These are phyloP conservation scores for Baccha elongata DNA, from an alignment of 2,888 invertebrate species.

Conservation along the genomic window DNA sequence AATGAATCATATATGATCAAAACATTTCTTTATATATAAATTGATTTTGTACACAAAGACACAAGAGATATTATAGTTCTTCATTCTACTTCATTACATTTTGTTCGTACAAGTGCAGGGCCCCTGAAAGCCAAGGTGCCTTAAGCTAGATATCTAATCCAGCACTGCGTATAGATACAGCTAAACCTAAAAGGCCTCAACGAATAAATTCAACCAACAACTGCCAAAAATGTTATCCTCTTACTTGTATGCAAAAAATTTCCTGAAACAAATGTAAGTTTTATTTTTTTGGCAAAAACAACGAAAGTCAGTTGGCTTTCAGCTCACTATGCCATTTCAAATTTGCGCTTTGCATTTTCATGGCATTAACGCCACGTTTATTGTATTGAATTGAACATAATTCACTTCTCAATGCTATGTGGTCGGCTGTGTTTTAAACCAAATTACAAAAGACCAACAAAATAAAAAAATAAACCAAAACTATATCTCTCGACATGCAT, in stretches of 20 bases:
- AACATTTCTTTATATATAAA: too few species aligned
- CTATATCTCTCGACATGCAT: constrained; percentile 45
- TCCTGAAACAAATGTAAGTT: constrained; percentile 30
- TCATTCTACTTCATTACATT: too few species aligned
- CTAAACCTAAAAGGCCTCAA: constrained; percentile 38
- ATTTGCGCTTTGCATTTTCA: constrained; percentile 23
- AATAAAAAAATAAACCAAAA: constrained; percentile 21
- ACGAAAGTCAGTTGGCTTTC: constrained; percentile 57
- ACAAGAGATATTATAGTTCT: too few species aligned
- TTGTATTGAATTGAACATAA: constrained; percentile 51
- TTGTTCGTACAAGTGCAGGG: too few species aligned
- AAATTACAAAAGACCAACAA: constrained; percentile 39
- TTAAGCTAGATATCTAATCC: too few species aligned
- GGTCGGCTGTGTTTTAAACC: constrained; percentile 16
- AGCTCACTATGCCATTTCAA: constrained; percentile 38
- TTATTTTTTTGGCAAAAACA: constrained; percentile 56
- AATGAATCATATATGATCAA: too few species aligned
- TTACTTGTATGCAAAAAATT: constrained; percentile 19
- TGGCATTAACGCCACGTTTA: constrained; percentile 46
- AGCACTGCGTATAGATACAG: too few species aligned
- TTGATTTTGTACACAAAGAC: too few species aligned
- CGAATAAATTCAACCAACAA: constrained; percentile 41
- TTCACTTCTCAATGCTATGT: constrained; percentile 19
- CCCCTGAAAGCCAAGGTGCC: too few species aligned
- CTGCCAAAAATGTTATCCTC: constrained; percentile 54